Evolutionary conservation across 2,888 invertebrate species (phyloP), one percentile per base, ranked within the genome.

Genomic region (Scaptomyza flava): DNA sequence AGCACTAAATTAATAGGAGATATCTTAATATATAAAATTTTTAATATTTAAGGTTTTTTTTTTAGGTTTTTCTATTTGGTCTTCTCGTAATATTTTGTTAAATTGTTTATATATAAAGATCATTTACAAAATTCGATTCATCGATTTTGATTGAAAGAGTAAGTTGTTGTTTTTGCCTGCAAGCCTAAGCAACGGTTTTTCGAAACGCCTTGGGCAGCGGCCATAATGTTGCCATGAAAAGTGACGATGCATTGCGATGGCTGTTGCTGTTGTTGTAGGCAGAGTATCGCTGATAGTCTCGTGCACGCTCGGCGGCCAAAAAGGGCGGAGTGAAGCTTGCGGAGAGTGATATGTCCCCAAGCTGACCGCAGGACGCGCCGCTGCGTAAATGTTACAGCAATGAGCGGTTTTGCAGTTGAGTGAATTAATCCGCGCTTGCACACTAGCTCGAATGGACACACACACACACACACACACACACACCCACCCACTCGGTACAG

Each of bases 371-470:
- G 77, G 56, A 67, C 54, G 73, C 77, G 64, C 67, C 77, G 69
- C 77, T 77, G 77, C 78, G 73, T 77, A 67, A 78, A 78, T 77
- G 73, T 80, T 67, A 77, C 77, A 80, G 81, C 78, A 78, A 80
- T 78, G 80, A 78, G 78, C 77, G 78, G 81, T 80, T 78, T 78
- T 65, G 48, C 81, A 80, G 80, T 73, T 78, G 81, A 78, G 78
- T 78, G 78, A 78, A 80, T 80, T 77, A 78, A 78, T 77, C 73
- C 62, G 52, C 45, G 52, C 72, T 47, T 53, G 53, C 47, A 61
- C 52, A 57, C 20, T 54, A 38, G 30, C 54, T 17, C 30, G 8
- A 48, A 48, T 5, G 11, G 27, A 30, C 31, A 12, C 47, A 46
- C 14, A 11, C 30, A 30, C 23, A 45, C 50, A 59, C 45, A 42